Conservation (phyloP, 2,888 invertebrate species). For the Phortica magna region DNA sequence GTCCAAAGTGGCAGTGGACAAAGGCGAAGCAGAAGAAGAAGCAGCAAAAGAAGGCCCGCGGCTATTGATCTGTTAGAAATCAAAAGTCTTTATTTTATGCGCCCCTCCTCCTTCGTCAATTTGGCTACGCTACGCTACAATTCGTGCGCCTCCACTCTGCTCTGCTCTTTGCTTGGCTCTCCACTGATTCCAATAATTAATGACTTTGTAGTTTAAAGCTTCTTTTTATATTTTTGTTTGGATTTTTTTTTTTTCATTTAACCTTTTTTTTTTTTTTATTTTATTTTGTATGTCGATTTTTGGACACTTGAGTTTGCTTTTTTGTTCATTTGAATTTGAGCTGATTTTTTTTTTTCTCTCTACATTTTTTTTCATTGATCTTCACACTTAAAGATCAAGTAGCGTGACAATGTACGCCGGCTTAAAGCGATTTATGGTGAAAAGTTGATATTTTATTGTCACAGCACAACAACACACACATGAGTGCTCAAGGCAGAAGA, state of each 20-base stretch:
- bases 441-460: neutral
- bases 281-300: constrained; percentile 23
- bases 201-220: constrained; percentile 60
- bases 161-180: constrained; percentile 22
- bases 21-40: constrained; percentile 38
- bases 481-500: neutral
- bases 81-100: constrained; percentile 71
- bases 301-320: constrained; percentile 39
- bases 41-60: constrained; percentile 54
- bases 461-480: neutral
- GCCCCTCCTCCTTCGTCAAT: constrained; percentile 46
- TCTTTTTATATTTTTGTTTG: constrained; percentile 28
- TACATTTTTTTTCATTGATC: constrained; percentile 46
- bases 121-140: constrained; percentile 21
- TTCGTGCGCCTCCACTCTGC: constrained; percentile 44
- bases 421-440: constrained; percentile 1
- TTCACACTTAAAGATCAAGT: constrained; percentile 57
- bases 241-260: neutral
- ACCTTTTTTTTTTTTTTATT: neutral
- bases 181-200: constrained; percentile 65
- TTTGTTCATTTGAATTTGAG: constrained; percentile 10
- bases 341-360: constrained; percentile 16
- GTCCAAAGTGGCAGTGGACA: constrained; percentile 26
- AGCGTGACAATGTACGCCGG: constrained; percentile 51
- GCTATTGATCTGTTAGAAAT: constrained; percentile 73